phyloP scores from a whole-genome alignment of 2,113 vertebrate genomes.

The Myotis davidii region DNA sequence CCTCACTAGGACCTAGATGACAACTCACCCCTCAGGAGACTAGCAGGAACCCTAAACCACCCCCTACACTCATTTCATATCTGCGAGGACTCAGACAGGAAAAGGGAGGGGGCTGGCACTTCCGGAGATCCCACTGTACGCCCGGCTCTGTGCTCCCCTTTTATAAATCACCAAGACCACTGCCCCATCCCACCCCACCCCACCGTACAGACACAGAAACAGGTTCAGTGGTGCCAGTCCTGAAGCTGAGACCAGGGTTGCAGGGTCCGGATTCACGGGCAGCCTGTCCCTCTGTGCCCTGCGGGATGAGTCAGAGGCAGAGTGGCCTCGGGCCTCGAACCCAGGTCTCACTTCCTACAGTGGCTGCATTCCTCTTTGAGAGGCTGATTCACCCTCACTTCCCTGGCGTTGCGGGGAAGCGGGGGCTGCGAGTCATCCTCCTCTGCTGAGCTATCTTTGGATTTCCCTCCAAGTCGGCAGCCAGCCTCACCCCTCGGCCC shows the following conservation, averaged over 20 bases:
- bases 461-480: constrained; percentile 43
- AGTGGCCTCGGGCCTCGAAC: constrained; percentile 26
- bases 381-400: constrained; percentile 65
- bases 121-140: neutral
- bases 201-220: neutral
- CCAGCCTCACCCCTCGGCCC: neutral
- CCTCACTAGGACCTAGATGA: neutral
- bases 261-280: neutral
- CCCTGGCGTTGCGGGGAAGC: constrained; percentile 37
- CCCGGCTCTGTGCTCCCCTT: neutral
- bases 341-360: constrained; percentile 22
- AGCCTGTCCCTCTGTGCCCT: neutral
- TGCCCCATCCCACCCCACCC: neutral
- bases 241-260: neutral
- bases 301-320: constrained; percentile 50
- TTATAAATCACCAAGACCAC: neutral
- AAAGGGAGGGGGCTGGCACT: too few species aligned
- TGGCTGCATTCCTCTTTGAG: neutral
- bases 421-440: constrained; percentile 45
- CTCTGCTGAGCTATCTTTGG: constrained; percentile 74
- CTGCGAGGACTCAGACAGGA: neutral
- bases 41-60: too few species aligned
- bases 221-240: neutral
- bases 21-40: neutral
- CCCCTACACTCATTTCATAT: neutral